Evolutionary conservation across 2,797 vertebrate genomes (phyloP), one percentile per base, ranked within the genome.

Genomic region (Zonotrichia albicollis): DNA sequence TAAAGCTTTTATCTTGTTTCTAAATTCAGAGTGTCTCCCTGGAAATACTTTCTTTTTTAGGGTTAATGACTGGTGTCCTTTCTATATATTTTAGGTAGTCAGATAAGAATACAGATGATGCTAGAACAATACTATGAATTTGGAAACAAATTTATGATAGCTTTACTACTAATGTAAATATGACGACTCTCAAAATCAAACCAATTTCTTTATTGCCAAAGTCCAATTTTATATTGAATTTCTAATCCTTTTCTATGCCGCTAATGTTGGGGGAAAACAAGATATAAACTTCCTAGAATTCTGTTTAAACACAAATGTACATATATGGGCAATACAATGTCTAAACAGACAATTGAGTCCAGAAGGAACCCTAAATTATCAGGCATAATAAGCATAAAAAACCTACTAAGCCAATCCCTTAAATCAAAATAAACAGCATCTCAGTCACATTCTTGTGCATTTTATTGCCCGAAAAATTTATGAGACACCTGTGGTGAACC

Each of bases 1-100:
- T 90, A 97, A 96, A 96, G 83, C 90, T 98, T 97, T 97, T 96
- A 92, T 96, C 95, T 97, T 95, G 32, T 96, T 97, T 97, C 90
- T 95, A 84, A 95, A 96, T 96, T 96, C 96, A 96, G 94, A 91
- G 97, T 95, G 58, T 85, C 64, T 95, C 89, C 25, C 29, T 96
- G 74, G 65, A 91, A 94, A 83, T 90, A 74, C 4, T 89, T 94
- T 86, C 13, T 45, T 38, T 75, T n/a, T 85, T 91, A 26, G 22
- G 57, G 70, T 70, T 96, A 96, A 95, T 95, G 95, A 95, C 70
- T 91, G 84, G 84, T 94, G 58, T 74, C 42, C 43, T 85, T 78
- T 83, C 55, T 91, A 79, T 89, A 90, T 17, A 89, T 95, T 96
- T 88, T 82, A 91, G 42, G 45, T 91, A 92, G 96, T 93, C 79